Percentiles rank a stretch among this genome's conserved stretches.
phyloP scores from a whole-genome alignment of 2,888 invertebrate species.

The Corbicula japonica region DNA sequence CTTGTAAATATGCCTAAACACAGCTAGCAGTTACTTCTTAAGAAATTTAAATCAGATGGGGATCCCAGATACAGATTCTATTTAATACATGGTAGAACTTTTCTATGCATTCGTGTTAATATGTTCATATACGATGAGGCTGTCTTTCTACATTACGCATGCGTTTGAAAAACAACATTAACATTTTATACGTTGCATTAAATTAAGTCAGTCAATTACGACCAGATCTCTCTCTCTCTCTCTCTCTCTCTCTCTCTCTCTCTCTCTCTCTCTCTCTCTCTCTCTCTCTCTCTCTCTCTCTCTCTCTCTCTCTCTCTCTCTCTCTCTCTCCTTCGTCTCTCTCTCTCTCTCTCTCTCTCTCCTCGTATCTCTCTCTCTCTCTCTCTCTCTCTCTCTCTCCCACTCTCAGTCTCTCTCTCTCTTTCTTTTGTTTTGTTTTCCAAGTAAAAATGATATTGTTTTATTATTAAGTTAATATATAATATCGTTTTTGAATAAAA shows the following conservation, averaged over 20 bases:
- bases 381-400: neutral
- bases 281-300: conserved; percentile 20
- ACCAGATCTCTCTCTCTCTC: too few species aligned
- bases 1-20: too few species aligned
- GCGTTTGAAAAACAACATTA: too few species aligned
- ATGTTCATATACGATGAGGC: too few species aligned
- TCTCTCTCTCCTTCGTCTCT: neutral
- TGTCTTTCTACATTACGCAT: too few species aligned
- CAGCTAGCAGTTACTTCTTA: too few species aligned
- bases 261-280: conserved; percentile 9
- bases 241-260: conserved; percentile 14
- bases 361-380: neutral
- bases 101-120: too few species aligned
- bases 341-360: neutral
- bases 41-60: too few species aligned
- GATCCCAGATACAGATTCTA: too few species aligned
- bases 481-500: neutral
- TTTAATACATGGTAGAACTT: too few species aligned
- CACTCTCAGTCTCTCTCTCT: neutral
- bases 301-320: neutral
- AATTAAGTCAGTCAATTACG: too few species aligned
- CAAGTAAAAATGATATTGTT: neutral
- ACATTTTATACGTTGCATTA: too few species aligned
- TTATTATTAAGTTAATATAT: neutral
- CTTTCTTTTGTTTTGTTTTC: neutral